Percentiles rank a stretch among this genome's conserved stretches.
phyloP scores from a whole-genome alignment of 1,140 invertebrate genomes.

The Chelonus insularis region DNA sequence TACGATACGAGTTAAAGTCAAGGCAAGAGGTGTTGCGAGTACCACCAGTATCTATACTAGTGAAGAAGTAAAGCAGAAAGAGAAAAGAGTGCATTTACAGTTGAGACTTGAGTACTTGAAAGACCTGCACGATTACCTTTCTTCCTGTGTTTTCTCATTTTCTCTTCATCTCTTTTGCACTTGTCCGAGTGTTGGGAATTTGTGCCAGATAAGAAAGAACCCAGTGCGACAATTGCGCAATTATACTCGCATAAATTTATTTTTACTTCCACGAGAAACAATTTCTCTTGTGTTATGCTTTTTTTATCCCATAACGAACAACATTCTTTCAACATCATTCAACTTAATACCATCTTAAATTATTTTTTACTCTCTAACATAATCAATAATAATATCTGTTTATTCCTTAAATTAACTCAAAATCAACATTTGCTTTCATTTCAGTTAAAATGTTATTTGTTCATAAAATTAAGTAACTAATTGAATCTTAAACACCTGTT shows the following conservation, averaged over 20 bases:
- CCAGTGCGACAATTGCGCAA: background rate
- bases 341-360: no score
- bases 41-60: background rate
- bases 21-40: background rate
- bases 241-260: conserved; percentile 9
- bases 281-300: background rate
- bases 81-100: background rate
- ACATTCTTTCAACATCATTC: background rate
- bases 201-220: background rate
- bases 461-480: no score
- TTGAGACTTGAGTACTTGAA: background rate
- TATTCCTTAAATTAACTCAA: no score
- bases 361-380: no score
- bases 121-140: background rate
- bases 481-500: conserved; percentile 19
- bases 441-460: no score
- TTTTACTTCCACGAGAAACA: background rate
- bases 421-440: no score
- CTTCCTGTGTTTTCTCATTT: background rate
- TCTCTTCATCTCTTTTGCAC: background rate
- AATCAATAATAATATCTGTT: no score
- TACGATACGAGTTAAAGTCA: background rate
- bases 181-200: conserved; percentile 1
- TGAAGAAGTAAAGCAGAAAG: background rate
- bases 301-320: background rate